phyloP scores from a whole-genome alignment of 2,113 vertebrate species.

The Oxyura jamaicensis region DNA sequence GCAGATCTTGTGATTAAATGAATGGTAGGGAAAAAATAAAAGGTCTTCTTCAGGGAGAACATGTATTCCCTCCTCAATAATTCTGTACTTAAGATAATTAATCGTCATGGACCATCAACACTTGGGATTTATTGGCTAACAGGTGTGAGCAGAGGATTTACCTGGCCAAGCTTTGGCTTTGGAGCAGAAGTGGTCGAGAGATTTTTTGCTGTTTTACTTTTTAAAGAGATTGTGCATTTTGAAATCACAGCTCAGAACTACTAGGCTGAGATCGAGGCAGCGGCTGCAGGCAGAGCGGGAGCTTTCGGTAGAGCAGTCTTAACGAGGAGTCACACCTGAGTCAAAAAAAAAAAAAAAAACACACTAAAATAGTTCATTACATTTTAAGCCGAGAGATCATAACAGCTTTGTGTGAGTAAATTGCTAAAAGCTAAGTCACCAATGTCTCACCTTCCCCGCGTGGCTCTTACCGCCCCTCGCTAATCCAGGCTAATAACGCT shows the following conservation, averaged over 20 bases:
- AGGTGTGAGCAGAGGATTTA: background rate
- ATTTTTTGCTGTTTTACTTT: background rate
- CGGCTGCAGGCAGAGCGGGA: background rate
- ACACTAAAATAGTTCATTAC: background rate
- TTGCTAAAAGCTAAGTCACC: background rate
- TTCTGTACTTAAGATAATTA: background rate
- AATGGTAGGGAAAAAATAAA: background rate
- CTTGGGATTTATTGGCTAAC: background rate
- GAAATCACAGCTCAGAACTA: background rate
- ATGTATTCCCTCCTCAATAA: background rate
- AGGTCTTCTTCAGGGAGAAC: background rate
- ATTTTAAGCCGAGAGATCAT: background rate
- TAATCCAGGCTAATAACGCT: background rate
- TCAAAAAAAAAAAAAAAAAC: background rate
- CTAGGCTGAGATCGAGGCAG: background rate
- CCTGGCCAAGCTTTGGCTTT: background rate
- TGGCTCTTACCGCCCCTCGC: fast-evolving
- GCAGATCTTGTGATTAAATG: background rate
- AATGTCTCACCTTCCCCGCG: background rate
- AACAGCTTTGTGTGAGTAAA: background rate
- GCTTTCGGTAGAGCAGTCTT: background rate
- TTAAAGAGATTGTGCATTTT: background rate
- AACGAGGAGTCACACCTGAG: background rate
- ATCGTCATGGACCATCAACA: background rate
- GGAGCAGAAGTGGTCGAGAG: background rate